Conservation (phyloP, 1,140 invertebrate species). For the Mycetomoellerius zeteki region DNA sequence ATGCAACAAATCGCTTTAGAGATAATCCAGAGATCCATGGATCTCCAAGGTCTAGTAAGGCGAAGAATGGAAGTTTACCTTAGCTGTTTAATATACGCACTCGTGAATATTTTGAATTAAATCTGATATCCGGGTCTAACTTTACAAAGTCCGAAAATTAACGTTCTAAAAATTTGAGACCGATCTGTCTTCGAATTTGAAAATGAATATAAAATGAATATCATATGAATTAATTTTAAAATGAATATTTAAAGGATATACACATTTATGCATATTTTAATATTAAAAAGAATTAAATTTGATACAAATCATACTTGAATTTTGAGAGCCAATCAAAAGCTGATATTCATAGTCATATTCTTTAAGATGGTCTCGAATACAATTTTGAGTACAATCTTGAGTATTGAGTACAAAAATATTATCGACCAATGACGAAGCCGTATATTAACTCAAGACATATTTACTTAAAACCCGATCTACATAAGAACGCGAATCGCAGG, state of each 20-base stretch:
- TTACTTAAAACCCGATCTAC: too few relatives aligned
- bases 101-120: conserved; percentile 14
- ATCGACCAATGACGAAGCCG: too few relatives aligned
- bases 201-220: not conserved
- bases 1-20: conserved; percentile 3
- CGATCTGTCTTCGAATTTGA: not conserved
- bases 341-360: too few relatives aligned
- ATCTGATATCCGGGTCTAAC: not conserved
- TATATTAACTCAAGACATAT: too few relatives aligned
- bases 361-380: too few relatives aligned
- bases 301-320: not conserved
- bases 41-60: not conserved
- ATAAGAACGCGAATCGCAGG: too few relatives aligned
- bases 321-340: not conserved
- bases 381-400: too few relatives aligned
- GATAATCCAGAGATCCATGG: not conserved
- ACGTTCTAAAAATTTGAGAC: not conserved
- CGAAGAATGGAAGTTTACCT: not conserved
- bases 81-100: not conserved
- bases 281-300: not conserved
- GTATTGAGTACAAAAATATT: too few relatives aligned
- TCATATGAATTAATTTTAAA: not conserved
- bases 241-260: not conserved
- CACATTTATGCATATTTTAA: not conserved
- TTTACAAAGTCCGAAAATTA: not conserved